A percentile compares a stretch with the other conserved stretches of the same genome.
These are phyloP conservation scores for Spea bombifrons DNA, from an alignment of 2,113 vertebrate species.

Conservation along the genomic window DNA sequence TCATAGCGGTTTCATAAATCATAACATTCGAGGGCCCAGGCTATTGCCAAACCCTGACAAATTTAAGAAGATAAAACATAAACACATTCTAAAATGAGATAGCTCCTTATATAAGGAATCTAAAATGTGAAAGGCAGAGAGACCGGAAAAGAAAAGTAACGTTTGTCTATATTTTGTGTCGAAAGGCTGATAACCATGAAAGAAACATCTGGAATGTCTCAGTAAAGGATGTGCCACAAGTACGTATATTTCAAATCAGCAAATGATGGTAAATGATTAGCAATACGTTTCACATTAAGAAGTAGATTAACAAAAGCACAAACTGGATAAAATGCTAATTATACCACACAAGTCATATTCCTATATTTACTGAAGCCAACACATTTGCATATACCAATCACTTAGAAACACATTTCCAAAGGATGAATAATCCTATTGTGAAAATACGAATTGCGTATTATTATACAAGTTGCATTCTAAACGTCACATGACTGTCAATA, in stretches of 20 bases:
- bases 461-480: too few species aligned
- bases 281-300: not conserved
- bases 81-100: not conserved
- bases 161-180: not conserved
- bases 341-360: too few species aligned
- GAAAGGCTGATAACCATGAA: not conserved
- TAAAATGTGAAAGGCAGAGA: not conserved
- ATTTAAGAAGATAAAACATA: not conserved
- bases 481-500: too few species aligned
- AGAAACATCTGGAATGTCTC: not conserved
- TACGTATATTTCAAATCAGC: not conserved
- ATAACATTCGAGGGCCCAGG: not conserved
- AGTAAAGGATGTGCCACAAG: not conserved
- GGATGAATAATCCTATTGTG: too few species aligned
- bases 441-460: too few species aligned
- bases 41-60: not conserved
- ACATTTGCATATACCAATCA: too few species aligned
- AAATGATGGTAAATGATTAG: not conserved
- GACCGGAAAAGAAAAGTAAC: not conserved
- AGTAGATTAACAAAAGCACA: too few species aligned
- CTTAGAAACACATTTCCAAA: too few species aligned
- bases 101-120: not conserved
- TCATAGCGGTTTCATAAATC: too few species aligned
- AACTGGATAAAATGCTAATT: too few species aligned
- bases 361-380: too few species aligned